Evolutionary conservation across 92 coral and sea anemone species (phyloP).

Genomic region (Phenganax marumi): DNA sequence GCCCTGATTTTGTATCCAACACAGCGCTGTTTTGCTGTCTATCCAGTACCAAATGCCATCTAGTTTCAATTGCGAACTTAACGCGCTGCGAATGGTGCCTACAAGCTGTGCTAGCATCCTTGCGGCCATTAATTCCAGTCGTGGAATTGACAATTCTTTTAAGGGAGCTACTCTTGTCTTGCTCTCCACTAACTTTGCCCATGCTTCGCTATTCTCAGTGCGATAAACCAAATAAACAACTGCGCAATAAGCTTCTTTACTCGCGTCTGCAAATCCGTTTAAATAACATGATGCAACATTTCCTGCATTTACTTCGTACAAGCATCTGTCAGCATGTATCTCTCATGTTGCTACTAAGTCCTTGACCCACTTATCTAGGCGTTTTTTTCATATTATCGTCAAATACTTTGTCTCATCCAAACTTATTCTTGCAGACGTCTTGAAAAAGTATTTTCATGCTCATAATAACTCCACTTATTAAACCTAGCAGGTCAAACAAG

Average conservation of each 20-base stretch:
- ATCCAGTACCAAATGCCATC: no score
- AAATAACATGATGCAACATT: constrained; percentile 37
- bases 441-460: constrained; percentile 34
- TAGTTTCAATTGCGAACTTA: no score
- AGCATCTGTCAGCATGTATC: no score
- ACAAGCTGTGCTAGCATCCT: constrained; percentile 57
- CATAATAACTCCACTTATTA: constrained; percentile 15
- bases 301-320: constrained; percentile 8
- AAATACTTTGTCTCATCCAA: constrained; percentile 42
- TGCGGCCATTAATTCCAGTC: constrained; percentile 52
- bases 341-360: constrained; percentile 34
- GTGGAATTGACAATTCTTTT: constrained; percentile 50
- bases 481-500: constrained; percentile 26
- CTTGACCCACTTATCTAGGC: constrained; percentile 50
- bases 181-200: constrained; percentile 44
- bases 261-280: no score
- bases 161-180: constrained; percentile 49
- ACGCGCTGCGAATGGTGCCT: constrained; percentile 41
- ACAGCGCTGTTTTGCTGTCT: no score
- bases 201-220: constrained; percentile 23
- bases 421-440: constrained; percentile 16
- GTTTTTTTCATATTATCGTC: constrained; percentile 21
- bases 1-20: no score
- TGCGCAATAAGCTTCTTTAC: no score
- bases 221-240: constrained; percentile 47